Conservation (phyloP, 2,888 invertebrate genomes). For the Aethes cnicana region DNA sequence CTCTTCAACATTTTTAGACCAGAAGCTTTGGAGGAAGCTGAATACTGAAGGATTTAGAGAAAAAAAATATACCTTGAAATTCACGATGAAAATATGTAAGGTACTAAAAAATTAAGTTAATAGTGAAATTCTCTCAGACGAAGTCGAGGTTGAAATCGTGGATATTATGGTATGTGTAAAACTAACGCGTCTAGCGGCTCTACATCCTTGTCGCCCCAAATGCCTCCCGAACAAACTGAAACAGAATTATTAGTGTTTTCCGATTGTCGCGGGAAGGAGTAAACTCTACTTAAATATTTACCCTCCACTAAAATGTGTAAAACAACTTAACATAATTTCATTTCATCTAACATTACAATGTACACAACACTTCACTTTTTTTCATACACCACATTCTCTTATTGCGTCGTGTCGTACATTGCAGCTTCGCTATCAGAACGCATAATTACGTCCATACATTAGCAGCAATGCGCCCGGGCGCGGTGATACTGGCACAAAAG, state of each 20-base stretch:
- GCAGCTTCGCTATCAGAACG: slow-evolving; percentile 16
- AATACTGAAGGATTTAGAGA: too few species aligned
- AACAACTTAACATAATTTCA: too few species aligned
- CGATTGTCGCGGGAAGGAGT: slow-evolving; percentile 47
- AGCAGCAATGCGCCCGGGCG: slow-evolving; percentile 28
- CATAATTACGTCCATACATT: slow-evolving; percentile 27
- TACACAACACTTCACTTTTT: too few species aligned
- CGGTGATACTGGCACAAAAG: slow-evolving; percentile 24
- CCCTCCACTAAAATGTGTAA: background rate
- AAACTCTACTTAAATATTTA: slow-evolving; percentile 10
- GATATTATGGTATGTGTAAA: too few species aligned
- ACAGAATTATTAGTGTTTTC: slow-evolving; percentile 74
- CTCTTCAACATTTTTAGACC: too few species aligned
- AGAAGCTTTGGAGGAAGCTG: too few species aligned
- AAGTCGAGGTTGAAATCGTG: too few species aligned
- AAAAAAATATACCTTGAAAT: too few species aligned
- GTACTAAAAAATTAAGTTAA: too few species aligned
- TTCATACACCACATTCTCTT: background rate
- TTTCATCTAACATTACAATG: too few species aligned
- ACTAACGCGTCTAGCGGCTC: slow-evolving; percentile 10
- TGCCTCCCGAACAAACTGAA: slow-evolving; percentile 69
- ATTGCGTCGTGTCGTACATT: slow-evolving; percentile 19
- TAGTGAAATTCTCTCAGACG: too few species aligned
- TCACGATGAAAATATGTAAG: too few species aligned
- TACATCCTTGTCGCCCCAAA: slow-evolving; percentile 30